Evolutionary conservation across 2,888 invertebrate species (phyloP), one percentile per base, ranked within the genome.

Genomic region (Argyra leucocephala): DNA sequence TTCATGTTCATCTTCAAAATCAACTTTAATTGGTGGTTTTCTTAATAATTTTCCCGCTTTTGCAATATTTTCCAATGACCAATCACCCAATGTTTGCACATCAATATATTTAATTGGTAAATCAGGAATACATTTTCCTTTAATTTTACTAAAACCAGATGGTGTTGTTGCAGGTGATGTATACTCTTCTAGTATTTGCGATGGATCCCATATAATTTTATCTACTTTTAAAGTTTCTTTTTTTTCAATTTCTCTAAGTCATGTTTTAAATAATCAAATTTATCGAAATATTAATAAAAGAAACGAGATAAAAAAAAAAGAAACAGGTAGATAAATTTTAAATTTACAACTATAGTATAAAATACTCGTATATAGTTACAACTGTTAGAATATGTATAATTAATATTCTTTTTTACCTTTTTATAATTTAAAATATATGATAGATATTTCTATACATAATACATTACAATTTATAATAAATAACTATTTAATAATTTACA

Each of bases 1-100:
- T 71, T 84, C 83, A 3, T 83, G 82, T 67, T 83, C 83, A 72
- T 83, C 81, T 1, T 71, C 67, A 59, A 78, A 78, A 10, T 64
- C 61, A 2, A 76, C 76, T 0, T 67, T 10, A 2, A 75, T 61
- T 2, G 78, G 74, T 12, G 78, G 77, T 23, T 74, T 75, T 22
- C 69, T 68, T 1, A 78, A 66, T 22, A 78, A 64, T 64, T 76
- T 78, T 4, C 76, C 78, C 0, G 78, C 77, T 69, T 75, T 77
- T 0, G 74, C 71, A 7, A 78, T 75, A 4, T 74, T 76, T 36
- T 72, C 71, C 26, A 78, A 66, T 37, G 72, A 71, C 78, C 78
- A 78, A 7, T 69, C 70, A 0, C 75, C 72, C 4, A 74, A 71
- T 1, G 72, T 61, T 63, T 72, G 72, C 0, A 71, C 57, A 61